These are phyloP conservation scores for Dreissena rostriformis DNA, from an alignment of 1,140 invertebrate genomes.

Conservation along the genomic window DNA sequence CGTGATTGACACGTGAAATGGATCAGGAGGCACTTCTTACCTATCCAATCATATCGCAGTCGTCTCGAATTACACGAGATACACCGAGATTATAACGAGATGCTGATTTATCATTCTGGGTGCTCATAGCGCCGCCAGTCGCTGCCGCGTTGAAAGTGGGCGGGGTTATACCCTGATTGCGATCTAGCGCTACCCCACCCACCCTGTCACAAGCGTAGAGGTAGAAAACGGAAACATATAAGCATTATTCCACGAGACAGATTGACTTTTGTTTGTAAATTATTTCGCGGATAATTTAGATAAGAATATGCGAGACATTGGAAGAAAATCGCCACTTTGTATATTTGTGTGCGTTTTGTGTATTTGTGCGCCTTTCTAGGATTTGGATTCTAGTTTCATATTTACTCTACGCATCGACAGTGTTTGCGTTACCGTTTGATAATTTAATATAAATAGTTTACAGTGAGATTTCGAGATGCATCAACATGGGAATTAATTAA, in stretches of 20 bases:
- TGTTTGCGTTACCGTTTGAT: neutral
- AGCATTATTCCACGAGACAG: slow-evolving; percentile 36
- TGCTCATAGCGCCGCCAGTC: slow-evolving; percentile 15
- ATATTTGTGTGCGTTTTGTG: slow-evolving; percentile 59
- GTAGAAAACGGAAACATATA: slow-evolving; percentile 40
- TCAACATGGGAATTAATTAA: slow-evolving; percentile 47
- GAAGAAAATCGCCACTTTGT: slow-evolving; percentile 57
- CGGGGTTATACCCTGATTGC: slow-evolving; percentile 18
- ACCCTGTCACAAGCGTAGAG: slow-evolving; percentile 39
- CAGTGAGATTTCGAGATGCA: slow-evolving; percentile 12
- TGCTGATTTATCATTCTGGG: slow-evolving; percentile 40
- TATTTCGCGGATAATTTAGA: slow-evolving; percentile 61
- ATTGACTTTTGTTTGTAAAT: slow-evolving; percentile 61
- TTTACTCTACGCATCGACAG: slow-evolving; percentile 31
- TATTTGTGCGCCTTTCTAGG: slow-evolving; percentile 50
- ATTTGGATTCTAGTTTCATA: slow-evolving; percentile 55
- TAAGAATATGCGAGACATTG: slow-evolving; percentile 56
- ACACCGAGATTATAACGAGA: slow-evolving; percentile 38
- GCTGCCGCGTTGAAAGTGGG: slow-evolving; percentile 40
- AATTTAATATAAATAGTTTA: slow-evolving; percentile 11
- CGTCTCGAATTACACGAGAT: slow-evolving; percentile 55
- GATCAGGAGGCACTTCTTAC: slow-evolving; percentile 33
- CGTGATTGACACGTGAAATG: neutral
- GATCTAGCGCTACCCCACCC: slow-evolving; percentile 37
- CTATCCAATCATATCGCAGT: slow-evolving; percentile 50